Conservation (phyloP, 2,888 invertebrate genomes). For the Gortyna flavago region DNA sequence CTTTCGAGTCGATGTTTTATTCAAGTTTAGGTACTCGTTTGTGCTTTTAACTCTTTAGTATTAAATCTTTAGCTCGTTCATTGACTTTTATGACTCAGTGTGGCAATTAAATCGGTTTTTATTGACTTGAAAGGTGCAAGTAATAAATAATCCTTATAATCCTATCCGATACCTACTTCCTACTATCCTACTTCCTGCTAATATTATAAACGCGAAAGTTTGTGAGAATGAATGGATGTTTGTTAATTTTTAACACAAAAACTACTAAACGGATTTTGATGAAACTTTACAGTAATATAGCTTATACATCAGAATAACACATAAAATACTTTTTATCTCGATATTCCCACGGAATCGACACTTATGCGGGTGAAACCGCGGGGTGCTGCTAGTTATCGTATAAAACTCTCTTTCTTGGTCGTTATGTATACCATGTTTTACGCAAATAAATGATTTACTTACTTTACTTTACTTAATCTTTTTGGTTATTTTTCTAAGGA, state of each 20-base stretch:
- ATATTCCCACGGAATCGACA: neutral
- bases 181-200: neutral
- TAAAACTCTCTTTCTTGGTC: neutral
- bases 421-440: no score
- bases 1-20: constrained; percentile 4
- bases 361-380: neutral
- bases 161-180: no score
- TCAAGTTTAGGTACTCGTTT: constrained; percentile 1
- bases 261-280: neutral
- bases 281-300: neutral
- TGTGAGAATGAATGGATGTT: neutral
- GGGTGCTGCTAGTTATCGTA: neutral
- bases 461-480: no score
- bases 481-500: neutral
- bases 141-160: no score
- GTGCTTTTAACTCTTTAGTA: neutral
- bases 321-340: no score
- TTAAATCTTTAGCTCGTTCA: neutral
- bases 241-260: neutral
- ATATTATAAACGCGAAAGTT: neutral
- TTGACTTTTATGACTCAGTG: neutral
- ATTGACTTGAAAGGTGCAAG: neutral
- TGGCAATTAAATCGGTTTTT: neutral
- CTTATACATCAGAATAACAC: neutral
- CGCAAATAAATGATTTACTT: no score